Conservation (phyloP, 1,140 invertebrate genomes). For the Ips nitidus region DNA sequence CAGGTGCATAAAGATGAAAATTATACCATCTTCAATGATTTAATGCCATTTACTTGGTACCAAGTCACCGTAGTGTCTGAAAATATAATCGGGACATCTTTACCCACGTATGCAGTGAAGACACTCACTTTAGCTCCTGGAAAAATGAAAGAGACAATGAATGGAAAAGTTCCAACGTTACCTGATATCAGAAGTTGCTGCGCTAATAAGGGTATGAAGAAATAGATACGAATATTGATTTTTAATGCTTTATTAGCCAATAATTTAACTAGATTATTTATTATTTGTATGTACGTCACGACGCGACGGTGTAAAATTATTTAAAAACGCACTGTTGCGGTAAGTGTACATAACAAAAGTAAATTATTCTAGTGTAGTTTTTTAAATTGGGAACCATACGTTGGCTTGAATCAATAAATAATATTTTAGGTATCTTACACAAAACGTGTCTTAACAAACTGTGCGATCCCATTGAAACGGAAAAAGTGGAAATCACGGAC, state of each 20-base stretch:
- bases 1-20: conserved; percentile 12
- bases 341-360: too few relatives aligned
- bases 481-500: conserved; percentile 65
- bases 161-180: conserved; percentile 59
- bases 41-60: conserved; percentile 78
- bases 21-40: conserved; percentile 59
- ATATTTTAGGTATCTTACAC: conserved; percentile 61
- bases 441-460: conserved; percentile 73
- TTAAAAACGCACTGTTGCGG: neutral
- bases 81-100: conserved; percentile 72
- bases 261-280: neutral
- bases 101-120: conserved; percentile 71
- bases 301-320: neutral
- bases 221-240: neutral
- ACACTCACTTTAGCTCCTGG: conserved; percentile 66
- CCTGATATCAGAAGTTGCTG: conserved; percentile 76
- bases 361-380: too few relatives aligned
- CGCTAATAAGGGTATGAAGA: conserved; percentile 55
- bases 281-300: too few relatives aligned
- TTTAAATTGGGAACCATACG: too few relatives aligned
- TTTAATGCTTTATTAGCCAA: neutral
- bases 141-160: conserved; percentile 57
- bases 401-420: too few relatives aligned
- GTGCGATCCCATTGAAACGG: conserved; percentile 70
- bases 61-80: conserved; percentile 71